Evolutionary conservation across 2,113 vertebrate species (phyloP).

Genomic region (Hemicordylus capensis): DNA sequence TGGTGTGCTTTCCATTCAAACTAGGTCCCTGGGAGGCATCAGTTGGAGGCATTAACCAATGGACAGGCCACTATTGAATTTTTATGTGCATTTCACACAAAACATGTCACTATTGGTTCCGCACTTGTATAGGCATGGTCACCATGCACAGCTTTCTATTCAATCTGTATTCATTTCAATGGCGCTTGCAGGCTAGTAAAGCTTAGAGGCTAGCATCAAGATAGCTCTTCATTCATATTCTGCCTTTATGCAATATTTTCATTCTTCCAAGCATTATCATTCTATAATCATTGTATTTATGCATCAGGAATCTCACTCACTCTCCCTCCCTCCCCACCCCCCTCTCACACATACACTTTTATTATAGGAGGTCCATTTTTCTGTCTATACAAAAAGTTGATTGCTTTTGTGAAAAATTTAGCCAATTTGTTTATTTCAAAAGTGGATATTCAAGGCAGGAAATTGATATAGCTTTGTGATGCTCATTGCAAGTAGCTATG

Average conservation of each 20-base stretch:
- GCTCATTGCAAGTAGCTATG: slow-evolving; percentile 27
- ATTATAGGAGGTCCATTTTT: slow-evolving; percentile 10
- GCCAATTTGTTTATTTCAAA: slow-evolving; percentile 37
- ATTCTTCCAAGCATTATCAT: slow-evolving; percentile 2
- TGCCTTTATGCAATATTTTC: not conserved
- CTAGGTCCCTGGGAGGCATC: not conserved
- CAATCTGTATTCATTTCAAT: not conserved
- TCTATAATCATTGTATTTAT: slow-evolving; percentile 17
- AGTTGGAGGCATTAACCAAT: not conserved
- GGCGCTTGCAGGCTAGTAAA: not conserved
- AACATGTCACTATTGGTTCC: not conserved
- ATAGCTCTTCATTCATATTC: not conserved
- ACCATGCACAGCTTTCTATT: not conserved
- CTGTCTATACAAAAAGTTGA: slow-evolving; percentile 27
- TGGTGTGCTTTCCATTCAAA: not conserved
- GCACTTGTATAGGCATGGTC: not conserved
- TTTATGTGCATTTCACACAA: not conserved
- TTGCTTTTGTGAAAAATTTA: slow-evolving; percentile 11
- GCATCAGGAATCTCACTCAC: slow-evolving; percentile 6
- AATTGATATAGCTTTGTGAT: slow-evolving; percentile 30
- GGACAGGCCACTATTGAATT: not conserved
- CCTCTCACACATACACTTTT: not conserved
- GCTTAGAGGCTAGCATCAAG: not conserved
- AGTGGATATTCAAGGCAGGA: slow-evolving; percentile 40
- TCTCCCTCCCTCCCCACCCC: not conserved